Evolutionary conservation across 2,888 invertebrate genomes (phyloP), one percentile per base, ranked within the genome.

Genomic region (Alentia gelatinosa): DNA sequence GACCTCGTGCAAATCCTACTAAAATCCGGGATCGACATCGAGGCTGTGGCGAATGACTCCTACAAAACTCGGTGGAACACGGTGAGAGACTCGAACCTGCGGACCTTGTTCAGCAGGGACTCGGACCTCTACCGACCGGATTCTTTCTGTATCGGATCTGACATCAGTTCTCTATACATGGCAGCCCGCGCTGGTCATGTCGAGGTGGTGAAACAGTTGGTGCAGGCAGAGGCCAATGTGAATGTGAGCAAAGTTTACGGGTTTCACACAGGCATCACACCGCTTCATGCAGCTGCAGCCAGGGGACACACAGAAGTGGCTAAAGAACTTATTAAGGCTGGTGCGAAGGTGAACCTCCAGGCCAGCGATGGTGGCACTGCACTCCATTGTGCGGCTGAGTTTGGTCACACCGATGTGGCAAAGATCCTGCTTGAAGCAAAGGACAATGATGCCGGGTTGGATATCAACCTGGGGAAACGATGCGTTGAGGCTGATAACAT

Each of bases 321-420:
- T 5, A 89, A 89, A n/a, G 90, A 89, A 7, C 86, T 93, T 26
- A 84, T 93, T 5, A 40, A 47, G 7, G 91, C 90, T 12, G 93
- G 93, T 26, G 84, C 89, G 39, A 89, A 91, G 42, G 89, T 90
- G 26, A 91, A 93, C 90, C 19, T 74, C 40, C 37, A 86, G 47
- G 93, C 92, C 15, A 93, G 92, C 42, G 93, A 93, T 74, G 93
- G 93, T 37, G 92, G 93, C 47, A 93, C 93, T 1, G 93, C 93
- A 19, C 90, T 93, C 37, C 93, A 93, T 88, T 93, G 93, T 50
- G 92, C 92, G 15, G 92, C 92, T 15, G 93, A 93, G 79, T 93
- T 93, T 40, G 93, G 93, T 5, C 91, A 93, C 39, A 47, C 89
- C n/a, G 90, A 86, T 15, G 90, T 92, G 12, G 92, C 92, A 1